These are phyloP conservation scores for Proales similis DNA, from an alignment of 1,140 invertebrate genomes.

Conservation along the genomic window DNA sequence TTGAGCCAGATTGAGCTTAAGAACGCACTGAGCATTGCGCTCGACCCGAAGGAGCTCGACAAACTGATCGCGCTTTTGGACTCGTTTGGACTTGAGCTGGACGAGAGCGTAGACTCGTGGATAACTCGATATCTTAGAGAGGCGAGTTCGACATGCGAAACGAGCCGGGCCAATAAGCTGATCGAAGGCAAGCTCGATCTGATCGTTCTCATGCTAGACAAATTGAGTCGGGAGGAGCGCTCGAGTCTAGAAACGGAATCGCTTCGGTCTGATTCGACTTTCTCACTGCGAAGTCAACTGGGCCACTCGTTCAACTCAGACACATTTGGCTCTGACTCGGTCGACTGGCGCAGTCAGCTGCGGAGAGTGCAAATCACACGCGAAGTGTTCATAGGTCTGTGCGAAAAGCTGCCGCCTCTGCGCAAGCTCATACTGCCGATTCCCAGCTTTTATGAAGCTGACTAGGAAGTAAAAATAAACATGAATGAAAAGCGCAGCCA, in stretches of 20 bases:
- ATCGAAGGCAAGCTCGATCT: conserved; percentile 25
- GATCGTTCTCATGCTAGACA: neutral
- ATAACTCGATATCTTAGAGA: neutral
- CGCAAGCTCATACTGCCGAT: conserved; percentile 23
- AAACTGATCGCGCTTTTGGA: neutral
- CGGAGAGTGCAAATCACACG: conserved; percentile 9
- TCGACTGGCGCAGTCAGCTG: neutral
- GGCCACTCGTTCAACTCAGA: neutral
- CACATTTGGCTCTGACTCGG: neutral
- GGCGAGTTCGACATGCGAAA: conserved; percentile 10
- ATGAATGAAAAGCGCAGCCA: too few species aligned
- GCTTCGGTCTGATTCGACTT: too few species aligned
- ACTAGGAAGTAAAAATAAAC: too few species aligned
- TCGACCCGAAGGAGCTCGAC: conserved; percentile 18
- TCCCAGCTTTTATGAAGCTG: conserved; percentile 22
- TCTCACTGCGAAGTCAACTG: neutral
- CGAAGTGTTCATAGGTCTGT: conserved; percentile 12
- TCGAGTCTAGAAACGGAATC: too few species aligned
- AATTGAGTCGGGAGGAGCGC: neutral
- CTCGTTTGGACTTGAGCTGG: too few species aligned
- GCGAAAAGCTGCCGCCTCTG: conserved; percentile 6
- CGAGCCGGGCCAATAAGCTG: neutral
- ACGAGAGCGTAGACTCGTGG: neutral
- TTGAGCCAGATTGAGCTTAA: conserved; percentile 5
- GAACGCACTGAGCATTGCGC: neutral